Evolutionary conservation across 2,113 vertebrate genomes (phyloP), one percentile per base, ranked within the genome.

Genomic region (Oxygymnocypris stewartii): DNA sequence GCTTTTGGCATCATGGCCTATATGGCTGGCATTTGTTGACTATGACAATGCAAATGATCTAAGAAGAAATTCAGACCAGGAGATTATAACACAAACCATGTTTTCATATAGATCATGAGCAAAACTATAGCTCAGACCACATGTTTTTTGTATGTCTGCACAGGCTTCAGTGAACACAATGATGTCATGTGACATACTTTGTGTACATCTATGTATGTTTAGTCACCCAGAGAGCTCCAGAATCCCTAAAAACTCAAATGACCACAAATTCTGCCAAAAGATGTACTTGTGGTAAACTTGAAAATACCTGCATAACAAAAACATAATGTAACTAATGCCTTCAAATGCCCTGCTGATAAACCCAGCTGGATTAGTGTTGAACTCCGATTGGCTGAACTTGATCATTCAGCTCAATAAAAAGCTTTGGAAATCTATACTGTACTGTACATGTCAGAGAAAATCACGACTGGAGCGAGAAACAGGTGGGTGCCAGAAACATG

Each of bases 221-320:
- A 37, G 67, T 71, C 65, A 69, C 65, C 18, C 13, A 1, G 1
- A 10, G 47, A 49, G 47, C 47, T 49, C 47, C 47, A 49, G 4
- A 20, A 71, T 37, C 31, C 3, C 8, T 37, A 77, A 49, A 28
- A 77, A 51, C 75, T 77, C 75, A 18, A 49, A 51, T 54, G 25
- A 78, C 75, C 75, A 31, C 75, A 78, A 54, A 54, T 78, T 51
- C 54, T 42, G 57, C 54, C 57, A 61, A n/a, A 81, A 65, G 37
- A 1, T 25, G 2, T 18, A 10, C 16, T 5, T 49, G 80, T 51
- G 61, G 80, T 51, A 35, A 23, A 61, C 35, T 31, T 47, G 1
- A 80, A 67, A 49, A 82, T 69, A 67, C 1, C 14, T 31, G 3
- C 47, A 49, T 49, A 25, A 81, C 59, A 42, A 63, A 63, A 65